Conservation (phyloP, 2,113 vertebrate species). For the Microcebus jonahi region DNA sequence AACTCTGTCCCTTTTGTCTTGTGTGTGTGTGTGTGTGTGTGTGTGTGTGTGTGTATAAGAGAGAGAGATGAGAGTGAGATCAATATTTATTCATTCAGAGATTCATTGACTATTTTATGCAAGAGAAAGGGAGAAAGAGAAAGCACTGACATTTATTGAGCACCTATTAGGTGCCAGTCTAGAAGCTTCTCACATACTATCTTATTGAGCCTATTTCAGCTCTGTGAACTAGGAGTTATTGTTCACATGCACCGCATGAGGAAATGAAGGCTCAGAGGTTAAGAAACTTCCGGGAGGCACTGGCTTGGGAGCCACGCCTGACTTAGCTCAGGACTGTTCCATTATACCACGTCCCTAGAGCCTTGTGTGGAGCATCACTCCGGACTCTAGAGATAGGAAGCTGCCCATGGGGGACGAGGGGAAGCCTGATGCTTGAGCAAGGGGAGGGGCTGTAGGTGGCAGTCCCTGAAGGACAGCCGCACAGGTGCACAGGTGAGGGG, state of each 20-base stretch:
- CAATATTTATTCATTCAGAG: background rate
- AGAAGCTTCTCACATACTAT: background rate
- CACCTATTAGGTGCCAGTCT: background rate
- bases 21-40: too few relatives aligned
- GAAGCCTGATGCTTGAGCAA: too few relatives aligned
- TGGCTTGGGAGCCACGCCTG: background rate
- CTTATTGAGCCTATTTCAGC: background rate
- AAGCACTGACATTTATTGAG: background rate
- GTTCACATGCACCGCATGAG: background rate
- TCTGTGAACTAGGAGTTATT: background rate
- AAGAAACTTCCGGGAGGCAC: background rate
- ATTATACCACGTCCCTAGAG: background rate
- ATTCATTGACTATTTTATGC: background rate
- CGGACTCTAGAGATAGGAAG: background rate
- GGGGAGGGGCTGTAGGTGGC: background rate
- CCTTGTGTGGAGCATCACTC: background rate
- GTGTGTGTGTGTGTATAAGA: background rate
- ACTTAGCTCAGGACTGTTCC: background rate
- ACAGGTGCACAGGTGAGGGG: background rate
- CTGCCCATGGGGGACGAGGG: rapidly evolving
- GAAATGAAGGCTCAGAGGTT: background rate
- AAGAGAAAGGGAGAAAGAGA: background rate
- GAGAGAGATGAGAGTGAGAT: too few relatives aligned
- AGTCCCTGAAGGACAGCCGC: background rate
- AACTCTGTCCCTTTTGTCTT: background rate